These are phyloP conservation scores for Harpagoxenus sublaevis DNA, from an alignment of 2,888 invertebrate genomes.

Conservation along the genomic window DNA sequence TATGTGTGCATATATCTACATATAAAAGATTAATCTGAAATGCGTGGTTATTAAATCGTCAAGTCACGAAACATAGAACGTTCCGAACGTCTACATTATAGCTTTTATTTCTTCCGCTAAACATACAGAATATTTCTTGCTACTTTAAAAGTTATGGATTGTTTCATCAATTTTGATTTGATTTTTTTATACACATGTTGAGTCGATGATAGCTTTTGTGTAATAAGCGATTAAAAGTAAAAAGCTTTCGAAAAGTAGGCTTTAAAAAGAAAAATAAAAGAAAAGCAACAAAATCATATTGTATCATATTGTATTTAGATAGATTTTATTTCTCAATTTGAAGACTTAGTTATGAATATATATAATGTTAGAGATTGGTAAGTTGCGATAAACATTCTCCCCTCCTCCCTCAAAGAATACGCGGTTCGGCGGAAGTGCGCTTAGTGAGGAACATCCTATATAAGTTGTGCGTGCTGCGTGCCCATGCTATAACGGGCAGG, in stretches of 20 bases:
- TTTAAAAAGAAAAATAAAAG: neutral
- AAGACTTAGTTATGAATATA: neutral
- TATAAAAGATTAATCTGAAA: neutral
- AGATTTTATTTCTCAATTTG: neutral
- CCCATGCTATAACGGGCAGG: neutral
- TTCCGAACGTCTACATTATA: neutral
- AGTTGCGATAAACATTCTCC: neutral
- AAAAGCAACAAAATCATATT: neutral
- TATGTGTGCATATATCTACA: no score
- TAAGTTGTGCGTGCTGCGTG: neutral
- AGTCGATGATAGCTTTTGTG: neutral
- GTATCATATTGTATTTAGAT: neutral
- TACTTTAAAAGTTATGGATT: neutral
- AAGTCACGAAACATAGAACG: neutral
- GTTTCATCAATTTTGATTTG: neutral
- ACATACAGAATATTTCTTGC: neutral
- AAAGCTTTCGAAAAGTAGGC: neutral
- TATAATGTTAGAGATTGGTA: neutral
- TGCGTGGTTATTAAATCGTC: slow-evolving; percentile 1
- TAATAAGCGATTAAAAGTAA: neutral
- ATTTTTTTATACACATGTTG: neutral
- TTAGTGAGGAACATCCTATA: neutral
- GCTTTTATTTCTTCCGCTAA: neutral
- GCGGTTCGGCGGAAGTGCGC: neutral
- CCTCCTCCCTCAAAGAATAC: neutral